Evolutionary conservation across 1,140 invertebrate species (phyloP), one percentile per base, ranked within the genome.

Genomic region (Cyclina sinensis): DNA sequence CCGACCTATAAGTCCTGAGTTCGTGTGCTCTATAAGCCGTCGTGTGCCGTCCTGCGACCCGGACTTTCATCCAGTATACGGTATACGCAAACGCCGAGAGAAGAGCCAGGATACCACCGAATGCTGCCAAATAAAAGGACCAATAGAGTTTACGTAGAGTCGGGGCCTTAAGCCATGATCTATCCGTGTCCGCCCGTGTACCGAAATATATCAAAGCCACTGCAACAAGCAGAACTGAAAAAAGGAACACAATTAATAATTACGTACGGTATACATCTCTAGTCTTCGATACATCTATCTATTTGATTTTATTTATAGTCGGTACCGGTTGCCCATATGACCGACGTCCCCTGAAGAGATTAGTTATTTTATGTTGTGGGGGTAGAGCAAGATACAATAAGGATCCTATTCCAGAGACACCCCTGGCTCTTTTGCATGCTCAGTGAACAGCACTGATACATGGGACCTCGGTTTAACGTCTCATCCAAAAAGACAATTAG

Each of bases 121-220:
- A 59, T 1, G 39, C 48, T 18, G 79, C 79, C 21, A 80, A 14
- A 39, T 88, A 88, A 43, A 88, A 88, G 14, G 86, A 88, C 86
- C 86, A 88, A 14, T 65, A 70, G 7, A 88, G 51, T 16, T 54
- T 51, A 48, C 86, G 27, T 16, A 82, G 51, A 12, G 54, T 51
- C 14, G 86, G 86, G n/a, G 32, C n/a, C 39, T 76, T 88, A 12
- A 88, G 79, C 86, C 86, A 88, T 5, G 79, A 73, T 7, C 65
- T 24, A 54, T 62, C 57, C 18, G 86, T 82, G 59, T 43, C 86
- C 0, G 86, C 86, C 43, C 81, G 57, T 0, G 79, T 82, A 2
- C 86, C 86, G 54, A 88, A 88, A 54, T 74, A 82, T 37, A 82
- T 83, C 51, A 80, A 4, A 0, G 18, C 68, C 30, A 80, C 46